Percentiles rank a stretch among this genome's conserved stretches.
These are phyloP conservation scores for Tychaedon coryphoeus DNA, from an alignment of 2,113 vertebrate genomes.

Conservation along the genomic window DNA sequence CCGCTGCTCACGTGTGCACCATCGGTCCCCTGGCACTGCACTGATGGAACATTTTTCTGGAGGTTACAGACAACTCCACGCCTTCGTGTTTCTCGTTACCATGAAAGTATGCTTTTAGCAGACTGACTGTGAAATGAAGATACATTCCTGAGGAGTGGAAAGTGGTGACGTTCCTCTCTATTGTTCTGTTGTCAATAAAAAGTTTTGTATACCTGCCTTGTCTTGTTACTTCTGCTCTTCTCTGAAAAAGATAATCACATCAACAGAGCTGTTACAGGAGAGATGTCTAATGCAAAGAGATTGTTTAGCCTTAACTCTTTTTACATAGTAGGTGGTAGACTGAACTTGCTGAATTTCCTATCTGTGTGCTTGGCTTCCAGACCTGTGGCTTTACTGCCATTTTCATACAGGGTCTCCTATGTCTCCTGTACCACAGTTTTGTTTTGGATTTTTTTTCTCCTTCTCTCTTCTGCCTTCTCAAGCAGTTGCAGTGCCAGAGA, in stretches of 20 bases:
- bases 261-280: not conserved
- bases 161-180: constrained; percentile 76
- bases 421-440: not conserved
- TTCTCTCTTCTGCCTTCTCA: not conserved
- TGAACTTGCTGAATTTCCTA: not conserved
- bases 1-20: not conserved
- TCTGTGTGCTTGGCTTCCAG: not conserved
- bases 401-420: not conserved
- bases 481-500: not conserved
- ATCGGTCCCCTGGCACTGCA: not conserved
- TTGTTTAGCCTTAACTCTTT: not conserved
- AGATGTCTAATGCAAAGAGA: accelerated
- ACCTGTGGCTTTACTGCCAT: not conserved
- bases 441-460: not conserved
- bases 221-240: constrained; percentile 52
- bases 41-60: constrained; percentile 8
- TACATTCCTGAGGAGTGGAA: constrained; percentile 76
- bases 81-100: not conserved
- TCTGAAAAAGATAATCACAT: accelerated
- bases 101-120: constrained; percentile 30
- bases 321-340: not conserved
- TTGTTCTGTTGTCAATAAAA: constrained; percentile 81
- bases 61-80: not conserved
- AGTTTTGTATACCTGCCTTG: constrained; percentile 72
- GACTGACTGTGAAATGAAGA: constrained; percentile 71